Conservation (phyloP, 2,113 vertebrate genomes). For the Origma solitaria region DNA sequence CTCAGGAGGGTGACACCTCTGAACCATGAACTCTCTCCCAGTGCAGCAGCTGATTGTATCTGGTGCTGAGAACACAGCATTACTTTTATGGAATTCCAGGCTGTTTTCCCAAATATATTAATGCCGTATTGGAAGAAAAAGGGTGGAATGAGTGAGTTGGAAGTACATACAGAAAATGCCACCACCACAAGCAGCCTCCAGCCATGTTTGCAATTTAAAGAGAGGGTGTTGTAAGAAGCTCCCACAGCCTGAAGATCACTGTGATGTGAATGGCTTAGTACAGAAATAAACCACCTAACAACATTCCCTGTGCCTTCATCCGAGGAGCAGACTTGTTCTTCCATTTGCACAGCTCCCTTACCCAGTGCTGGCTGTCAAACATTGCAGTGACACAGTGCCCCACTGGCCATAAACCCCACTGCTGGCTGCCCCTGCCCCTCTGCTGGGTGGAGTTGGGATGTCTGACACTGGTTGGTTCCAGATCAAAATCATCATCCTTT, state of each 20-base stretch:
- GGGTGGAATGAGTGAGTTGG: not conserved
- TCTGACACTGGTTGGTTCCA: not conserved
- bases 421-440: not conserved
- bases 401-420: too few relatives aligned
- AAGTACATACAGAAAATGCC: not conserved
- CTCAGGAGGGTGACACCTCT: not conserved
- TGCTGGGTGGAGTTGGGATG: rapidly evolving
- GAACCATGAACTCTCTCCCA: not conserved
- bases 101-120: not conserved
- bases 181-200: not conserved
- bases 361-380: not conserved
- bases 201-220: not conserved
- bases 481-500: not conserved
- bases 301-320: not conserved
- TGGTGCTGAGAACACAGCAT: not conserved
- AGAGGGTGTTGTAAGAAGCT: not conserved
- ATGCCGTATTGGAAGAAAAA: not conserved
- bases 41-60: not conserved
- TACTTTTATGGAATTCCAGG: not conserved
- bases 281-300: not conserved
- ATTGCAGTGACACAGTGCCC: not conserved
- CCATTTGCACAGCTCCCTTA: not conserved
- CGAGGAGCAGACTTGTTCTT: rapidly evolving
- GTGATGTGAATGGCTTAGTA: not conserved
- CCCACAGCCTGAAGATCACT: not conserved